Evolutionary conservation across 2,113 vertebrate species (phyloP).

Genomic region (Pelecanus crispus): DNA sequence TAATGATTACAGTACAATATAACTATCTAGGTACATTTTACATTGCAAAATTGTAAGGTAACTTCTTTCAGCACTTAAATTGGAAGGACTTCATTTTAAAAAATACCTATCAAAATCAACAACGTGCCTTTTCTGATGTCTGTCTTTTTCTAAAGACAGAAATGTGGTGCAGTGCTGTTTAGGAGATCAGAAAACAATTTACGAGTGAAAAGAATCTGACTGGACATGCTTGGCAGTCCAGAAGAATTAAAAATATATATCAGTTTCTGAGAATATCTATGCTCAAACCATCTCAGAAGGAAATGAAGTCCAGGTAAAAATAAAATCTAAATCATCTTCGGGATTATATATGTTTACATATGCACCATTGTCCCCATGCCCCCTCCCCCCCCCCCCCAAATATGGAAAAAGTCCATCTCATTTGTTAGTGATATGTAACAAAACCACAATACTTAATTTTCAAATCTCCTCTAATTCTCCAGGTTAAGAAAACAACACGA

Average conservation of each 20-base stretch:
- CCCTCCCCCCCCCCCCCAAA: fast-evolving
- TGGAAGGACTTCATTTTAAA: background rate
- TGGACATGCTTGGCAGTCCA: background rate
- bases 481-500: background rate
- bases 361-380: fast-evolving
- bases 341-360: background rate
- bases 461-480: background rate
- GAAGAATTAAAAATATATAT: background rate
- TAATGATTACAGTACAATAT: background rate
- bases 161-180: background rate
- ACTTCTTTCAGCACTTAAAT: background rate
- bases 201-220: background rate
- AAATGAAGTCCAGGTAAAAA: background rate
- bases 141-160: background rate
- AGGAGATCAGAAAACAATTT: constrained; percentile 28
- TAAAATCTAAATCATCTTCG: background rate
- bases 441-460: background rate
- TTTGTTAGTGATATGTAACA: background rate
- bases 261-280: background rate
- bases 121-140: background rate
- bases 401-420: background rate
- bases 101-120: background rate
- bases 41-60: background rate
- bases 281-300: background rate
- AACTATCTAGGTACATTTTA: background rate